phyloP scores from a whole-genome alignment of 2,797 vertebrate species.

The Poeciliopsis presidionis region DNA sequence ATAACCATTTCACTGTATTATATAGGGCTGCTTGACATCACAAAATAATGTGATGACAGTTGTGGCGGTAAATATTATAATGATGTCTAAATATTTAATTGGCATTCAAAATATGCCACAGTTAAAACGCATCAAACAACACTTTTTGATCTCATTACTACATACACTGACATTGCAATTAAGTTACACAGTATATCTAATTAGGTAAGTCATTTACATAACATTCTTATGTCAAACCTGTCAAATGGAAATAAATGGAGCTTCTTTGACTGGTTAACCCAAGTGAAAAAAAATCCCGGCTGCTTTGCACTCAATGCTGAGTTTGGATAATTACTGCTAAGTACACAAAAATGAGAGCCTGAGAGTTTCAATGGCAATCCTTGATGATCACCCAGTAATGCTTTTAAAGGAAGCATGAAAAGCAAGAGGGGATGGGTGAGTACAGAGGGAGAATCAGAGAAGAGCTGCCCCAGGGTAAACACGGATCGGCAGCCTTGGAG shows the following conservation, averaged over 20 bases:
- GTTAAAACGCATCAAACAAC: not conserved
- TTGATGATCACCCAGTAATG: conserved; percentile 78
- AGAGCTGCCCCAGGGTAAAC: conserved; percentile 69
- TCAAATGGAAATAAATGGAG: not conserved
- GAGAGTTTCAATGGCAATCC: conserved; percentile 72
- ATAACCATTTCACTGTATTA: not conserved
- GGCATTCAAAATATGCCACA: not conserved
- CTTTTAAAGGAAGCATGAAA: conserved; percentile 76
- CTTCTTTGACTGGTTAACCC: not conserved
- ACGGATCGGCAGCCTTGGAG: conserved; percentile 51
- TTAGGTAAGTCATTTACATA: not conserved
- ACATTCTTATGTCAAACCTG: not conserved
- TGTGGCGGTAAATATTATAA: too few species aligned
- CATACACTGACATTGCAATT: not conserved
- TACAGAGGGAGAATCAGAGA: conserved; percentile 64
- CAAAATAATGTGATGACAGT: not conserved
- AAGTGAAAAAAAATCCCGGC: conserved; percentile 13
- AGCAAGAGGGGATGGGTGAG: conserved; percentile 38
- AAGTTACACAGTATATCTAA: not conserved
- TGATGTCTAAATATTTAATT: not conserved
- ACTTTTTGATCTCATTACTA: not conserved
- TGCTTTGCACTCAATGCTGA: conserved; percentile 52
- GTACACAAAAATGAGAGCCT: conserved; percentile 69
- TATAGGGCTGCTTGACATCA: not conserved
- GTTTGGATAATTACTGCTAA: conserved; percentile 69